Conservation (phyloP, 1,140 invertebrate species). For the Zaprionus lachaisei region DNA sequence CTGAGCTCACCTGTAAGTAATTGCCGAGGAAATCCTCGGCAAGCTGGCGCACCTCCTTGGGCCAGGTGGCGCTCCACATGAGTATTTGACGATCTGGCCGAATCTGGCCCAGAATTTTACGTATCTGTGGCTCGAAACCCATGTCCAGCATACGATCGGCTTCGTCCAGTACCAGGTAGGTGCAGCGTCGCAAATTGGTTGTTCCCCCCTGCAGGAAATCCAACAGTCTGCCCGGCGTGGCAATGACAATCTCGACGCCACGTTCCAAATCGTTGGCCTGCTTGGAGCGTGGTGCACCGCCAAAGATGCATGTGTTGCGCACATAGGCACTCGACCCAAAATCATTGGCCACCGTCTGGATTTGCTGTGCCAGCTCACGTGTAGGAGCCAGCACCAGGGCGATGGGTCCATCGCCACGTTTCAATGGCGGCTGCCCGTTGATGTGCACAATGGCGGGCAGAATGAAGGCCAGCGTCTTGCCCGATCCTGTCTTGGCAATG, state of each 20-base stretch:
- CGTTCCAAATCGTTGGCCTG: conserved; percentile 93
- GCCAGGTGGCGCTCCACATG: conserved; percentile 99
- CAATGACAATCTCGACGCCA: conserved; percentile 95
- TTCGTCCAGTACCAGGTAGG: conserved; percentile 98
- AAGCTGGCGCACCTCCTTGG: conserved; percentile 95
- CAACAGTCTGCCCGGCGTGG: conserved; percentile 96
- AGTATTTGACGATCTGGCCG: conserved; percentile 96
- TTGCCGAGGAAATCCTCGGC: conserved; percentile 96
- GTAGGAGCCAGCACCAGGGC: conserved; percentile 96
- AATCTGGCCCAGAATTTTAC: conserved; percentile 98
- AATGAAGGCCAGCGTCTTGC: conserved; percentile 93
- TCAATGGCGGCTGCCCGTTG: conserved; percentile 92
- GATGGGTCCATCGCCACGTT: conserved; percentile 94
- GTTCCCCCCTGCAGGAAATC: conserved; percentile 96
- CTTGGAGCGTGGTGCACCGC: conserved; percentile 95
- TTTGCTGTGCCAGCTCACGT: conserved; percentile 97
- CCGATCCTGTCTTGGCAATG: conserved; percentile 96
- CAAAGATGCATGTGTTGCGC: conserved; percentile 96
- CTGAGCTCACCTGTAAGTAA: conserved; percentile 87
- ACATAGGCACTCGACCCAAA: conserved; percentile 94
- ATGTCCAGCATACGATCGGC: conserved; percentile 99
- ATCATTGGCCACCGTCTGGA: conserved; percentile 94
- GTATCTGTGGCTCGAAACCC: conserved; percentile 99
- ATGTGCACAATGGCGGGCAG: conserved; percentile 95
- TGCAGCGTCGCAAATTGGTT: conserved; percentile 94